phyloP scores from a whole-genome alignment of 1,140 invertebrate species.

The Drosophila busckii region DNA sequence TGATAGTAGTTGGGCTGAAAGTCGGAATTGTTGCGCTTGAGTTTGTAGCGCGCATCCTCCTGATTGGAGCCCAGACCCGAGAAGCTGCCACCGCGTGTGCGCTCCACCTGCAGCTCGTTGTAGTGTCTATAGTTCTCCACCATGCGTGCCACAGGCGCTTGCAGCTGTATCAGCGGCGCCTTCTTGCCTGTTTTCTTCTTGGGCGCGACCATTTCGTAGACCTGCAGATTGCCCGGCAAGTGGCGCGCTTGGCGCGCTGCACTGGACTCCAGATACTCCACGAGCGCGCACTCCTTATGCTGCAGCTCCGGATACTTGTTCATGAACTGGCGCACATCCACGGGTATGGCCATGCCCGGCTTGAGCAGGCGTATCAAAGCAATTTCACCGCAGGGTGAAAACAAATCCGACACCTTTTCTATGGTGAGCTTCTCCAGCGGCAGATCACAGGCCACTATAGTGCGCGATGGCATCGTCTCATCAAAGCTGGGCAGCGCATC shows the following conservation, averaged over 20 bases:
- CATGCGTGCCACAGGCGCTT: slow-evolving; percentile 69
- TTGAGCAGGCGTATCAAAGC: slow-evolving; percentile 90
- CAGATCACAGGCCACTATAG: slow-evolving; percentile 91
- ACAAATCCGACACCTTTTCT: slow-evolving; percentile 92
- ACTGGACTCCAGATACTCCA: slow-evolving; percentile 93
- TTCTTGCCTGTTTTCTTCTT: slow-evolving; percentile 79
- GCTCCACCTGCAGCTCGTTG: slow-evolving; percentile 65
- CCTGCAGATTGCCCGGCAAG: slow-evolving; percentile 78
- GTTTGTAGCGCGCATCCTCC: slow-evolving; percentile 66
- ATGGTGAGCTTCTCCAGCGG: slow-evolving; percentile 91
- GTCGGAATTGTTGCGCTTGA: slow-evolving; percentile 75
- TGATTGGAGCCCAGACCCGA: slow-evolving; percentile 51
- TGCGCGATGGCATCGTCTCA: slow-evolving; percentile 93
- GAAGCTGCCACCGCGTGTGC: slow-evolving; percentile 73
- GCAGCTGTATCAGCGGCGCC: slow-evolving; percentile 65
- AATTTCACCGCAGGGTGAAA: slow-evolving; percentile 92
- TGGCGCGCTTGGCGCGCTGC: slow-evolving; percentile 89
- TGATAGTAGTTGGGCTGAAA: slow-evolving; percentile 64
- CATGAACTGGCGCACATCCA: slow-evolving; percentile 92
- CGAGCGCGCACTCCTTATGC: slow-evolving; percentile 90
- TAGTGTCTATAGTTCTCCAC: slow-evolving; percentile 78
- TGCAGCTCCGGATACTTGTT: slow-evolving; percentile 93
- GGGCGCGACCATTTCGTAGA: slow-evolving; percentile 77
- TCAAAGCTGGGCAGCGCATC: slow-evolving; percentile 93
- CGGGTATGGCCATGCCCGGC: slow-evolving; percentile 91